These are phyloP conservation scores for Peromyscus eremicus DNA, from an alignment of 2,797 vertebrate species.

Conservation along the genomic window DNA sequence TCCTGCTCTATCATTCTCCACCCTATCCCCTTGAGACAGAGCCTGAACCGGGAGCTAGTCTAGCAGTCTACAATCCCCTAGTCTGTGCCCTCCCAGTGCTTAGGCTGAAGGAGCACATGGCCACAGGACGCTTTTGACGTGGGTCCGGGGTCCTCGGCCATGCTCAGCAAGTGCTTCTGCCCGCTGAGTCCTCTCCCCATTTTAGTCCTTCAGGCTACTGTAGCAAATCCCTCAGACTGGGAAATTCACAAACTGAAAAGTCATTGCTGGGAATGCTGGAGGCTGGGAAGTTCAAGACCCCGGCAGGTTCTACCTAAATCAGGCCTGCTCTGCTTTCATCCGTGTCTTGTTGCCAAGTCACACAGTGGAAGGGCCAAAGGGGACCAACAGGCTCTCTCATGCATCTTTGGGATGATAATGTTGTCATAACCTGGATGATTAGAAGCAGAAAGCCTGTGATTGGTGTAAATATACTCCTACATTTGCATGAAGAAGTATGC, in stretches of 20 bases:
- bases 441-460: not conserved
- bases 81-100: not conserved
- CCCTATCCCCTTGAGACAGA: not conserved
- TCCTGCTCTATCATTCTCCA: not conserved
- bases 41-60: not conserved
- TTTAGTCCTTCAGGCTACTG: not conserved
- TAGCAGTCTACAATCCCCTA: not conserved
- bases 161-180: not conserved
- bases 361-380: not conserved
- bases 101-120: not conserved
- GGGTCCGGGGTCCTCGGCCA: not conserved
- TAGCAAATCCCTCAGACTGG: not conserved
- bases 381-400: too few species aligned
- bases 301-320: not conserved
- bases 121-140: not conserved
- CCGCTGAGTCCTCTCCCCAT: not conserved
- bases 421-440: not conserved
- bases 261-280: not conserved
- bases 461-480: not conserved
- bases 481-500: not conserved
- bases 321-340: not conserved
- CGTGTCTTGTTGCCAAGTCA: not conserved
- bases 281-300: not conserved
- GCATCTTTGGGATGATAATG: not conserved
- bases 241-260: not conserved